These are phyloP conservation scores for Myxocyprinus asiaticus DNA, from an alignment of 2,113 vertebrate species.

Conservation along the genomic window DNA sequence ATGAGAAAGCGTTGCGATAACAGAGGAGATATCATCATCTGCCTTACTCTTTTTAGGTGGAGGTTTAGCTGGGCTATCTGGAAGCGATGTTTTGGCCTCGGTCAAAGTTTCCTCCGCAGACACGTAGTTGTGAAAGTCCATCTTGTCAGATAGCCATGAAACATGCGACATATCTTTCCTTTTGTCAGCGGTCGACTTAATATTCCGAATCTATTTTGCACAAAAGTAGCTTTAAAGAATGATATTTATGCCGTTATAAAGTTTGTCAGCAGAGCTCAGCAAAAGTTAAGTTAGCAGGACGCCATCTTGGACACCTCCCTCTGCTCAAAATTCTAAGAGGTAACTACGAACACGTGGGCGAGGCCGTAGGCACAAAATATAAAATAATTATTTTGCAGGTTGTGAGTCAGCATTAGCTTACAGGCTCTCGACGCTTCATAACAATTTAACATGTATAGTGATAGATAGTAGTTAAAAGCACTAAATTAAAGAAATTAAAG, in stretches of 20 bases:
- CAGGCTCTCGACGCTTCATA: too few relatives aligned
- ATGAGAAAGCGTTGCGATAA: background rate
- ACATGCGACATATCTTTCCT: background rate
- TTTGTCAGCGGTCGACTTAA: background rate
- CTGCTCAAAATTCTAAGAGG: too few relatives aligned
- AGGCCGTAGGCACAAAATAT: too few relatives aligned
- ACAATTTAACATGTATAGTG: too few relatives aligned
- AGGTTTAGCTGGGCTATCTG: conserved; percentile 1
- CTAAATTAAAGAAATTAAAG: too few relatives aligned
- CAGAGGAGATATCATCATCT: background rate
- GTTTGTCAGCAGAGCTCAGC: background rate
- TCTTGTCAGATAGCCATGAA: background rate
- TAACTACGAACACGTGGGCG: too few relatives aligned
- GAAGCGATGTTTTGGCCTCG: background rate
- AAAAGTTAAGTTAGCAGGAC: background rate
- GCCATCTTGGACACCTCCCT: background rate
- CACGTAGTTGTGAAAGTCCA: background rate
- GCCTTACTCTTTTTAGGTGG: background rate
- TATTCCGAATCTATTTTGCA: background rate
- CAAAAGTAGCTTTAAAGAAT: background rate
- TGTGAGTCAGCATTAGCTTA: too few relatives aligned
- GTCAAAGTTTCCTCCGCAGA: background rate
- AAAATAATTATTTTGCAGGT: too few relatives aligned
- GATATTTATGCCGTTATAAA: background rate
- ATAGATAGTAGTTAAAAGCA: too few relatives aligned